A percentile compares a stretch with the other conserved stretches of the same genome.
Evolutionary conservation across 2,797 vertebrate genomes (phyloP).

Genomic region (Lutjanus campechanus): DNA sequence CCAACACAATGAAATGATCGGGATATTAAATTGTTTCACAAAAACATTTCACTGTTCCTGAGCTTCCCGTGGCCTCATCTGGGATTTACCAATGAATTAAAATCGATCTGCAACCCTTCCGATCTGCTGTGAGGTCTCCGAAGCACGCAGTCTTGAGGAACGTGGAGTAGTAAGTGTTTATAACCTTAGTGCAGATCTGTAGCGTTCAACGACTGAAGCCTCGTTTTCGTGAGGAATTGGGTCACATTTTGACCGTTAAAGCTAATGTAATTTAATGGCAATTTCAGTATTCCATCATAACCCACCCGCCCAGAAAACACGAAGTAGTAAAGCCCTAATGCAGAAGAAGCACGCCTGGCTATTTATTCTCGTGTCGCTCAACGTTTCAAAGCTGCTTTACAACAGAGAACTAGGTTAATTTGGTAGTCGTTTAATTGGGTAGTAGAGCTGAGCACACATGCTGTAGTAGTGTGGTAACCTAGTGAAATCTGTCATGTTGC

Average conservation of each 20-base stretch:
- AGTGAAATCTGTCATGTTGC: conserved; percentile 32
- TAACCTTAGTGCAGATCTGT: conserved; percentile 55
- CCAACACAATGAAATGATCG: conserved; percentile 77
- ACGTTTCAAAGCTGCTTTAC: conserved; percentile 3
- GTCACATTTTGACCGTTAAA: conserved; percentile 5
- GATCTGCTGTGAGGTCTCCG: conserved; percentile 73
- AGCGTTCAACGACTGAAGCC: conserved; percentile 17
- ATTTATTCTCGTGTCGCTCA: conserved; percentile 19
- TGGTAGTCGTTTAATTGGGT: neutral
- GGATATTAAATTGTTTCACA: conserved; percentile 65
- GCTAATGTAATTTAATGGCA: neutral
- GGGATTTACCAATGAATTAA: conserved; percentile 68
- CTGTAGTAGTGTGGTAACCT: neutral
- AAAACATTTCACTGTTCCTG: conserved; percentile 50
- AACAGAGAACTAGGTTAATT: neutral
- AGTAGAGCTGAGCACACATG: neutral
- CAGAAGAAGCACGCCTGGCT: conserved; percentile 46
- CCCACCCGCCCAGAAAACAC: conserved; percentile 33
- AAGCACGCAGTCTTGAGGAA: conserved; percentile 79
- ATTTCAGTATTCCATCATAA: conserved; percentile 8
- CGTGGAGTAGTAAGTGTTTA: conserved; percentile 88
- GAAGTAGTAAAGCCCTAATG: conserved; percentile 24
- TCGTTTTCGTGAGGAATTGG: conserved; percentile 3
- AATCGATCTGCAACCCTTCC: conserved; percentile 61
- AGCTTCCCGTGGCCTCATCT: conserved; percentile 34